Evolutionary conservation across 2,888 invertebrate species (phyloP), one percentile per base, ranked within the genome.

Genomic region (Ichneumoninae sp.): DNA sequence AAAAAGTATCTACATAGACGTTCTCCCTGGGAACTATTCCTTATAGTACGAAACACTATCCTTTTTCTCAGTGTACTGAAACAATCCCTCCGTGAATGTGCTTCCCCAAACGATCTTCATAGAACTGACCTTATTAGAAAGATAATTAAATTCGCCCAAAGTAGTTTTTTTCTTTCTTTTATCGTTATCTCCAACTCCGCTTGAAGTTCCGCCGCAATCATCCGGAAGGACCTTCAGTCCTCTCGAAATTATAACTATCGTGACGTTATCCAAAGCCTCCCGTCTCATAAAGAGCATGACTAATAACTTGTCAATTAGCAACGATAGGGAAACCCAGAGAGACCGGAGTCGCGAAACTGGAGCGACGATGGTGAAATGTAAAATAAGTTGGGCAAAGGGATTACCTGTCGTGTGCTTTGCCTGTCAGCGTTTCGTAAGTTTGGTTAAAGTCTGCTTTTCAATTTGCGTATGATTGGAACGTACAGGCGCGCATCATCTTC

Each of bases 341-440:
- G 57, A 26, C 8, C 22, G 13, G 10, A 13, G 57, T 26, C 57
- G 4, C 57, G 57, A 22, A 57, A 57, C 3, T 57, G 26, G 57
- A 57, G 26, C 57, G 54, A 22, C 54, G 57, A 3, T 4, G 13
- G 26, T 57, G 57, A 57, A 57, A 26, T 13, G 44, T 78, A 47
- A 63, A 47, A 78, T 60, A 70, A 70, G 63, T 70, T 26, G 57
- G 22, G 57, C 57, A 13, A 57, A 57, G 57, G 13, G 26, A 13
- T 57, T 26, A 13, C 26, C 26, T 13, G 22, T 57, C 22, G 22
- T 13, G 26, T 13, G 57, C 57, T 57, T 26, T 57, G 57, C 8
- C 57, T 26, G 57, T 26, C 57, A 57, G 13, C 57, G 26, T 57
- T 57, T 57, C 22, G 22, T 10, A 26, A 57, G 26, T 57, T 57